A percentile compares a stretch with the other conserved stretches of the same genome.
These are phyloP conservation scores for Choreutis nemorana DNA, from an alignment of 2,888 invertebrate species.

Conservation along the genomic window DNA sequence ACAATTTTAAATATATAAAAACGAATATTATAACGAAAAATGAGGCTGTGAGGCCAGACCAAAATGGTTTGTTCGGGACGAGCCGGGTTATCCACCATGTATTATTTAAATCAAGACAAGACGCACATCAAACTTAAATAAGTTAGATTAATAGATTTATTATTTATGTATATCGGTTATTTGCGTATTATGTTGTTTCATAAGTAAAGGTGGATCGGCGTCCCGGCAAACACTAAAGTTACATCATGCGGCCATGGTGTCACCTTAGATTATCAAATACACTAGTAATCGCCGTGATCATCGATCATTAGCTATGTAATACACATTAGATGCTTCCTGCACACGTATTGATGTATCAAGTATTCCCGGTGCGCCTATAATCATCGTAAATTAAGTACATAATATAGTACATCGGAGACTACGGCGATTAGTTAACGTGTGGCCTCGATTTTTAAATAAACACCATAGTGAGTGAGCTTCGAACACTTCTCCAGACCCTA, in stretches of 20 bases:
- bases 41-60: conserved; percentile 54
- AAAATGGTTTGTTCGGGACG: conserved; percentile 33
- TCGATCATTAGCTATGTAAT: conserved; percentile 11
- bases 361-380: neutral
- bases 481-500: conserved; percentile 35
- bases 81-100: conserved; percentile 13
- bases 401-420: conserved; percentile 19
- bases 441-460: conserved; percentile 57
- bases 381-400: neutral
- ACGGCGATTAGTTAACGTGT: conserved; percentile 36
- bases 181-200: no score
- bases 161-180: no score
- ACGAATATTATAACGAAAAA: conserved; percentile 36
- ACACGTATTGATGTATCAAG: neutral
- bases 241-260: conserved; percentile 65
- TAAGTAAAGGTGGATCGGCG: conserved; percentile 19
- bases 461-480: conserved; percentile 26
- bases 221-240: conserved; percentile 37
- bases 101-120: no score
- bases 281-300: conserved; percentile 35
- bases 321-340: neutral
- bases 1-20: conserved; percentile 34
- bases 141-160: no score
- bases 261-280: conserved; percentile 36
- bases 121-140: no score